phyloP scores from a whole-genome alignment of 2,888 invertebrate species.

The Cantharis rufa region DNA sequence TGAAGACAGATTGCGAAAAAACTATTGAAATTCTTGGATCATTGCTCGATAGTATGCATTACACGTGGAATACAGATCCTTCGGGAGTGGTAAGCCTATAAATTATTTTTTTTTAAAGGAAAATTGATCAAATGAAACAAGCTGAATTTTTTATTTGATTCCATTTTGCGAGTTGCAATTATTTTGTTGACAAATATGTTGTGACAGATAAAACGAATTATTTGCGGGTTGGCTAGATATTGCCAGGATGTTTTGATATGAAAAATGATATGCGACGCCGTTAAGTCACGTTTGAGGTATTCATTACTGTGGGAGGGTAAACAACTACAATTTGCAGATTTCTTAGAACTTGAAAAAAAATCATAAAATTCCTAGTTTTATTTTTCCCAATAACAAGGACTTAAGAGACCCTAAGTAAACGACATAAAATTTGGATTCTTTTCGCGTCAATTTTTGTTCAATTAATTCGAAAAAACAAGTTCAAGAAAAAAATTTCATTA shows the following conservation, averaged over 20 bases:
- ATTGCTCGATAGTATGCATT: conserved; percentile 68
- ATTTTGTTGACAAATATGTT: background rate
- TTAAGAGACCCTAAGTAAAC: no score
- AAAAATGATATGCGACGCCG: background rate
- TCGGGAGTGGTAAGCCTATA: conserved; percentile 62
- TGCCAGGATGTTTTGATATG: background rate
- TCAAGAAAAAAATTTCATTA: no score
- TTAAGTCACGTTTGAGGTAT: background rate
- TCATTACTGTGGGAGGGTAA: background rate
- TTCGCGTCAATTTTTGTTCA: no score
- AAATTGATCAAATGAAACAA: background rate
- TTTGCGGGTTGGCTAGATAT: background rate
- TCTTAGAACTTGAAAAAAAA: no score
- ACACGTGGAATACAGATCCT: conserved; percentile 66
- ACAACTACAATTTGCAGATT: no score
- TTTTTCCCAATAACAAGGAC: background rate
- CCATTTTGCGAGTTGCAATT: background rate
- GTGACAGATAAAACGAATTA: background rate
- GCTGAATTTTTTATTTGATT: background rate
- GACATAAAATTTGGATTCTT: no score
- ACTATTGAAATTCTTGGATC: conserved; percentile 68
- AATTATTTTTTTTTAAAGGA: background rate
- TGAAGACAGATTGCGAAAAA: conserved; percentile 68
- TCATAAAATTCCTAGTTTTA: conserved; percentile 3
- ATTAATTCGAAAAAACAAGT: no score